Conservation (phyloP, 1,140 invertebrate genomes). For the Lithobius niger region DNA sequence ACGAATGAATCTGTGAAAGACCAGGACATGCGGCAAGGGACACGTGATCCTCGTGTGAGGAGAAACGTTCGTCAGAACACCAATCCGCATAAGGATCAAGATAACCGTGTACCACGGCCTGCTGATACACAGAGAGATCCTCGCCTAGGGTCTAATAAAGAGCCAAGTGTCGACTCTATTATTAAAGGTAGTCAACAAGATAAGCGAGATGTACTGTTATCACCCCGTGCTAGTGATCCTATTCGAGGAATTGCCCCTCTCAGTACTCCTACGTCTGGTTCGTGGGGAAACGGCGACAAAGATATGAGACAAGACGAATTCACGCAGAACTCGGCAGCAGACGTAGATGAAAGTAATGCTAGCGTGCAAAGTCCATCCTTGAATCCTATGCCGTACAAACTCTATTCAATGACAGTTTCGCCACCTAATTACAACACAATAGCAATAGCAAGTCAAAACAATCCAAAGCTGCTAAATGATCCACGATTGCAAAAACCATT, state of each 20-base stretch:
- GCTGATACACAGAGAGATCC: too few relatives aligned
- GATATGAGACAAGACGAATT: not conserved
- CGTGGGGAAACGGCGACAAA: not conserved
- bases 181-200: too few relatives aligned
- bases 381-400: slow-evolving; percentile 4
- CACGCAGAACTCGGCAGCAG: not conserved
- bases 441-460: not conserved
- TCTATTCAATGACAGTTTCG: not conserved
- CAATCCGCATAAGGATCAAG: too few relatives aligned
- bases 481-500: slow-evolving; percentile 4
- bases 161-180: too few relatives aligned
- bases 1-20: not conserved
- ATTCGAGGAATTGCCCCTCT: too few relatives aligned
- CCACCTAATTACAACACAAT: slow-evolving; percentile 2
- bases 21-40: not conserved
- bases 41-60: not conserved
- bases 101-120: too few relatives aligned
- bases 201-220: too few relatives aligned
- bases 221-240: too few relatives aligned
- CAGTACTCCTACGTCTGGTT: too few relatives aligned
- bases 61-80: too few relatives aligned
- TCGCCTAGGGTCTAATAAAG: too few relatives aligned
- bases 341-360: not conserved
- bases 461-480: slow-evolving; percentile 7
- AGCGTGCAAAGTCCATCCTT: not conserved